Percentiles rank a stretch among this genome's conserved stretches.
Evolutionary conservation across 2,797 vertebrate genomes (phyloP).

Genomic region (Crocidura indochinensis): DNA sequence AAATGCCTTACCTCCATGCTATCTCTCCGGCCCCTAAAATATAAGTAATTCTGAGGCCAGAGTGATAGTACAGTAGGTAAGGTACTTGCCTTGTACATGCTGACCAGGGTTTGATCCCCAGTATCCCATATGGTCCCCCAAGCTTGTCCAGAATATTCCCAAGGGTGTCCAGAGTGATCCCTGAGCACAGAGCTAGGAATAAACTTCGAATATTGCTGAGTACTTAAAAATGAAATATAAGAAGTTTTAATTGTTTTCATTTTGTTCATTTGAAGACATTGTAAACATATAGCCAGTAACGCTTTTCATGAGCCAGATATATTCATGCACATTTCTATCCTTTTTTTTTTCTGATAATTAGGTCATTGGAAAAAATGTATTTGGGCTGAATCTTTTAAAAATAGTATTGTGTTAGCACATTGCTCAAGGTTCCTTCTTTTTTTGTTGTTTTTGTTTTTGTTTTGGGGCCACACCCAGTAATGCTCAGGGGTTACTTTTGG

Average conservation of each 20-base stretch:
- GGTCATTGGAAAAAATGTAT: not conserved
- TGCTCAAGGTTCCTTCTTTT: slow-evolving; percentile 22
- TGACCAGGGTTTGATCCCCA: no score
- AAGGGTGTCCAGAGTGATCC: no score
- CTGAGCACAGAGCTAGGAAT: no score
- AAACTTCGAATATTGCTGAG: no score
- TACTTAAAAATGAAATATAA: not conserved
- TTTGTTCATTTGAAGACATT: slow-evolving; percentile 37
- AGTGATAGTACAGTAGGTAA: no score
- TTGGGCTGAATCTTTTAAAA: not conserved
- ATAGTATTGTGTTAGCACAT: not conserved
- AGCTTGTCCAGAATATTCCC: no score
- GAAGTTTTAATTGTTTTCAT: not conserved
- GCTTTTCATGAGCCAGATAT: not conserved
- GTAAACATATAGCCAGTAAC: not conserved
- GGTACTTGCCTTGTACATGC: no score
- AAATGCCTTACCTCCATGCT: no score
- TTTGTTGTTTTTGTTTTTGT: not conserved
- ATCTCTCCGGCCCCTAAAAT: not conserved
- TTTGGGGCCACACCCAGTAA: no score
- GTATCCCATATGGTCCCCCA: no score
- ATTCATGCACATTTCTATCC: not conserved
- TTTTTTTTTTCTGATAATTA: not conserved
- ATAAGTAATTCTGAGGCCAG: not conserved
- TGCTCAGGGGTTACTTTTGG: no score